Percentiles rank a stretch among this genome's conserved stretches.
phyloP scores from a whole-genome alignment of 2,888 invertebrate genomes.

The Pheosia gnoma region DNA sequence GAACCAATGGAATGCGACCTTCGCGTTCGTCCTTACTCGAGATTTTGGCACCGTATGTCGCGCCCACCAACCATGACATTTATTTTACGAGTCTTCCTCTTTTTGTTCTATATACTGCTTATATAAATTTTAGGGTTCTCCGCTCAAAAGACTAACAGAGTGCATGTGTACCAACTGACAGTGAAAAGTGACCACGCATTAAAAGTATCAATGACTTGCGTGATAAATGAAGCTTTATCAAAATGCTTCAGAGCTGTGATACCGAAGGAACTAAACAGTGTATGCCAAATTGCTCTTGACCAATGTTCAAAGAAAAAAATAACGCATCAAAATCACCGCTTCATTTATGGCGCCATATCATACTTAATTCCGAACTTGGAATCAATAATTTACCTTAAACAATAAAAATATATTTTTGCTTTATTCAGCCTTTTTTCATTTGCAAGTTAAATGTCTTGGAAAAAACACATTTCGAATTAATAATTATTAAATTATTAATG shows the following conservation, averaged over 20 bases:
- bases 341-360: constrained; percentile 8
- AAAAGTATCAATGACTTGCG: constrained; percentile 1
- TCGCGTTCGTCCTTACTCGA: constrained; percentile 67
- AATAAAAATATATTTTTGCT: not conserved
- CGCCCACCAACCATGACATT: constrained; percentile 67
- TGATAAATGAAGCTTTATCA: not conserved
- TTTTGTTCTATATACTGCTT: constrained; percentile 34
- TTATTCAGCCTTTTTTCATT: not conserved
- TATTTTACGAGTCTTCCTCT: constrained; percentile 45
- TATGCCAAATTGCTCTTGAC: constrained; percentile 15
- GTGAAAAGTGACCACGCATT: constrained; percentile 2
- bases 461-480: constrained; percentile 12
- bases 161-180: not conserved
- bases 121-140: constrained; percentile 19
- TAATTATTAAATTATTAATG: constrained; percentile 10
- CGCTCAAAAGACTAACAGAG: not conserved
- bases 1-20: constrained; percentile 66
- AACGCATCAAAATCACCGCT: constrained; percentile 1
- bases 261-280: not conserved
- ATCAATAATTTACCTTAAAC: not conserved
- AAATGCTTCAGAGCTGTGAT: not conserved
- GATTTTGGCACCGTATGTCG: constrained; percentile 59
- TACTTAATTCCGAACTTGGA: not conserved
- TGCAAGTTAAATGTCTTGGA: constrained; percentile 6
- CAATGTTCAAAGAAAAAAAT: constrained; percentile 6